Evolutionary conservation across 2,113 vertebrate species (phyloP).

Genomic region (Hipposideros armiger): DNA sequence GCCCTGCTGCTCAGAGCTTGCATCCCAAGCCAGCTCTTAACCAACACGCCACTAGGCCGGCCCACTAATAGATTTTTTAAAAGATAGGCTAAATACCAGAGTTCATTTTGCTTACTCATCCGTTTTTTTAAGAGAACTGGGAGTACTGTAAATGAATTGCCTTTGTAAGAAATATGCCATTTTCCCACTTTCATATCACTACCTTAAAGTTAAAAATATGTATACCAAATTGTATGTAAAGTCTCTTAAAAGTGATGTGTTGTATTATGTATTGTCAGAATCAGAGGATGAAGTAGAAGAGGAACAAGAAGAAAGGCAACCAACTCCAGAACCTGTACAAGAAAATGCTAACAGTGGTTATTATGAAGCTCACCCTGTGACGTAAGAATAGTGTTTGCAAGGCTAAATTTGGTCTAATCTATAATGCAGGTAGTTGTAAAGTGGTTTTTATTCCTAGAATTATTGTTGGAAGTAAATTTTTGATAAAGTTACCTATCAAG

Average conservation of each 20-base stretch:
- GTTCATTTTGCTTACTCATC: not conserved
- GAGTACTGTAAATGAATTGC: conserved; percentile 1
- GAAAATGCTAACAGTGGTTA: conserved; percentile 94
- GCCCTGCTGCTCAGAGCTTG: too few species aligned
- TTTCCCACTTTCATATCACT: not conserved
- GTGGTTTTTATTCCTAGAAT: conserved; percentile 34
- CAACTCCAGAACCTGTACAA: conserved; percentile 94
- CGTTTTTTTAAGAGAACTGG: conserved; percentile 48
- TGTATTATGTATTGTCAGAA: conserved; percentile 86
- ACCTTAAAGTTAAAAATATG: conserved; percentile 35
- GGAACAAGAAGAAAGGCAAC: conserved; percentile 94
- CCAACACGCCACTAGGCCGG: too few species aligned
- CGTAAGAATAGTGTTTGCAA: conserved; percentile 86
- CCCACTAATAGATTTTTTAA: too few species aligned
- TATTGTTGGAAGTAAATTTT: conserved; percentile 49
- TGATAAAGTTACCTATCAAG: not conserved
- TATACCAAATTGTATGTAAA: not conserved
- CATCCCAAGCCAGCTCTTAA: too few species aligned
- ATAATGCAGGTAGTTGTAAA: not conserved
- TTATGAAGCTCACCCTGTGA: conserved; percentile 94
- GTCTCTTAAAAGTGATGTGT: not conserved
- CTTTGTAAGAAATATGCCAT: not conserved
- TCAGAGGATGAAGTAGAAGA: conserved; percentile 98
- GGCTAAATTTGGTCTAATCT: not conserved
- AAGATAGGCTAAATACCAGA: not conserved